These are phyloP conservation scores for Nomada fucata DNA, from an alignment of 2,888 invertebrate genomes.

Conservation along the genomic window DNA sequence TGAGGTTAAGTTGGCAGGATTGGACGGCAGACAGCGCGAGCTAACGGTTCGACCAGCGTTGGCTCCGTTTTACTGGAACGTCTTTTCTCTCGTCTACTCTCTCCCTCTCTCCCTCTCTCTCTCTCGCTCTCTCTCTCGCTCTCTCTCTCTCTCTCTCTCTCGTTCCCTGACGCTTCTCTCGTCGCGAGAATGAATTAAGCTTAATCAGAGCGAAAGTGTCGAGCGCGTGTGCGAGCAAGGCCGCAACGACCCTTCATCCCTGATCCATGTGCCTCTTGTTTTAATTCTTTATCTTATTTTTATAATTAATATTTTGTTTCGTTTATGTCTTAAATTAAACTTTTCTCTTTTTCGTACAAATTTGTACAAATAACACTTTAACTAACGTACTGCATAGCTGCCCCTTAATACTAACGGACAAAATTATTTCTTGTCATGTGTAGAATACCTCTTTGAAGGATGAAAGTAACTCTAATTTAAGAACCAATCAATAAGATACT, in stretches of 20 bases:
- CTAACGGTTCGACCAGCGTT: constrained; percentile 59
- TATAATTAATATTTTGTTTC: neutral
- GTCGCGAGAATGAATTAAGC: constrained; percentile 78
- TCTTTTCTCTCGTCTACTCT: constrained; percentile 62
- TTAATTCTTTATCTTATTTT: neutral
- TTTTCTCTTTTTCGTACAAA: too few relatives aligned
- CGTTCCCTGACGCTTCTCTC: constrained; percentile 37
- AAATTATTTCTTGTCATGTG: neutral
- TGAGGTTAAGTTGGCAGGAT: constrained; percentile 83
- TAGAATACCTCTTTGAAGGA: neutral
- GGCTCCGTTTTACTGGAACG: constrained; percentile 67
- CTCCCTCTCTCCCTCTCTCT: neutral
- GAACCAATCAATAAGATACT: neutral
- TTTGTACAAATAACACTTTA: too few relatives aligned
- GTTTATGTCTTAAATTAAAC: too few relatives aligned
- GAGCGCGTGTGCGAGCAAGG: constrained; percentile 76
- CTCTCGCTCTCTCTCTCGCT: constrained; percentile 13
- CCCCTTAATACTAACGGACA: too few relatives aligned
- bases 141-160: constrained; percentile 15
- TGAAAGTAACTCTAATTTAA: neutral
- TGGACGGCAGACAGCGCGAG: constrained; percentile 82
- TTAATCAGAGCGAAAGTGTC: constrained; percentile 80
- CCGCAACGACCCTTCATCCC: constrained; percentile 65
- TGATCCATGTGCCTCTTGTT: neutral
- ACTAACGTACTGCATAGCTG: too few relatives aligned